Percentiles rank a stretch among this genome's conserved stretches.
Conservation (phyloP, 92 coral and sea anemone species). For the Porites lobata region DNA sequence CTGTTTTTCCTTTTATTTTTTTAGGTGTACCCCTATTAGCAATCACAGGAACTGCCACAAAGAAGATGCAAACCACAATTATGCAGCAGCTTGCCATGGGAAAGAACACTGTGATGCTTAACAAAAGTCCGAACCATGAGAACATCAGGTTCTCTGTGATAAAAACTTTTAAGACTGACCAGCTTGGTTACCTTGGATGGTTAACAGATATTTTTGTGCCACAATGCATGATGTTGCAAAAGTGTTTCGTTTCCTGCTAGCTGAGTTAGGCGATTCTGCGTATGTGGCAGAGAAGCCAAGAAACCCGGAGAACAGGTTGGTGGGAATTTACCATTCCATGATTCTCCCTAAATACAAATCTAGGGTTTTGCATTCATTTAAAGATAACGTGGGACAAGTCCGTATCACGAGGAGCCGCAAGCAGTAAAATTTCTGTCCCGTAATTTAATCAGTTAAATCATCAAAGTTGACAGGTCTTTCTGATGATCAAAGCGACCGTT, state of each 20-base stretch:
- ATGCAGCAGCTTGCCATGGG: background rate
- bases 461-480: too few species aligned
- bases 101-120: background rate
- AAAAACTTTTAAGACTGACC: background rate
- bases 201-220: background rate
- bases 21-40: conserved; percentile 1
- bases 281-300: background rate
- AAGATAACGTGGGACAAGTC: background rate
- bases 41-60: conserved; percentile 1
- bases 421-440: too few species aligned
- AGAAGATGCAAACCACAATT: background rate
- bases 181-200: background rate
- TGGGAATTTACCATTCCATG: conserved; percentile 2
- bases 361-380: background rate
- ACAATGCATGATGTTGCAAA: conserved; percentile 18
- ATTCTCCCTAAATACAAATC: background rate
- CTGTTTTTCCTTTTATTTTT: background rate
- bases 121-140: background rate
- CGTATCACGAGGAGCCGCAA: background rate
- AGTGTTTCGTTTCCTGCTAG: background rate
- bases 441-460: too few species aligned
- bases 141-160: background rate
- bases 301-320: background rate
- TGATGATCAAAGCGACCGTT: too few species aligned
- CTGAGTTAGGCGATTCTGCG: background rate